Base-by-base conservation (phyloP, 2,113 vertebrate genomes). In the Gulo gulo region DNA sequence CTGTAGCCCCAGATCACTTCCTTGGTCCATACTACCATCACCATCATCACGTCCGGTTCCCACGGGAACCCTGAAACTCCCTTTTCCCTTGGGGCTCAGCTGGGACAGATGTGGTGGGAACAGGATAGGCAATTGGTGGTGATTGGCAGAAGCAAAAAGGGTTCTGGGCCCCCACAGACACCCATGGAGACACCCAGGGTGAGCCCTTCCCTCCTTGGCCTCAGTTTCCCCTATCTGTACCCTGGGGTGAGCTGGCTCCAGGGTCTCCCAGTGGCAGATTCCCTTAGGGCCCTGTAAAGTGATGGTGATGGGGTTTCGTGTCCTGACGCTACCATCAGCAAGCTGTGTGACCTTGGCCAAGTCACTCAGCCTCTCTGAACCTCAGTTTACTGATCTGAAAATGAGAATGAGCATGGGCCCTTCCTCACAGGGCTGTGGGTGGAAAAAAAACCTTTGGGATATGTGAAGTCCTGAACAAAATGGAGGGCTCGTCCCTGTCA, bases 361-460 rank as follows among this genome's bases (percentile, higher is more conserved):
- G 76, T 83, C 52, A 1, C 92, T 82, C 26, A 7, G 36, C 73
- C 73, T 89, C 52, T 83, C 79, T 57, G 88, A 91, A 92, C 52
- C 76, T 59, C 2, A 0, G 36, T 67, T 82, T 92, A 55, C 69
- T 31, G n/a, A 63, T 36, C 74, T 50, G 69, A 79, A 78, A 55
- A 83, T 18, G 50, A 34, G 7, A 34, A 31, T 4, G 15, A 50
- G 10, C 12, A 15, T 20, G 31, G n/a, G 69, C 31, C 74, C 61
- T 18, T 69, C 81, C 23, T 36, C 81, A 47, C 12, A 8, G 67
- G 59, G 39, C 45, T n/a, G 11, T 20, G 31, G 50, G 23, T 18
- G 6, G 67, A 57, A 61, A 84, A 65, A 47, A 55, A 23, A 39
- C 2, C 42, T 61, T 14, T 18, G 50, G 71, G 59, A 7, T 14